These are phyloP conservation scores for Rousettus madagascariensis DNA, from an alignment of 2,797 vertebrate species.

Conservation along the genomic window DNA sequence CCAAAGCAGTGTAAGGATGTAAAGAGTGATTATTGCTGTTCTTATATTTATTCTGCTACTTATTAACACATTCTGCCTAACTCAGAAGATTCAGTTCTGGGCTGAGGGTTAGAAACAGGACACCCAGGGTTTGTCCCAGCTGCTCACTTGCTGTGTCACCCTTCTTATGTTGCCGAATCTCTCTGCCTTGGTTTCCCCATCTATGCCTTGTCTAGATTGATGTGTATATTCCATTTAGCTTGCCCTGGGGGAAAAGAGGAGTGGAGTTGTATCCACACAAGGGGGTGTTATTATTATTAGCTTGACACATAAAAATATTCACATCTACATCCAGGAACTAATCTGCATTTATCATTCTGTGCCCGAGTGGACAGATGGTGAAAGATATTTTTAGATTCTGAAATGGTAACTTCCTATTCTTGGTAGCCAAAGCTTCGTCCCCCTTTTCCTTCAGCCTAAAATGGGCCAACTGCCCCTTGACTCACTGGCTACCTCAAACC, in stretches of 20 bases:
- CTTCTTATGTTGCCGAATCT: slow-evolving; percentile 13
- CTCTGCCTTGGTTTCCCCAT: slow-evolving; percentile 64
- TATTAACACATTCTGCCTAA: slow-evolving; percentile 47
- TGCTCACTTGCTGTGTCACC: slow-evolving; percentile 72
- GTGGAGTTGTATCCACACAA: slow-evolving; percentile 26
- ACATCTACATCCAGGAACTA: slow-evolving; percentile 78
- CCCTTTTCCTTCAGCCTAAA: slow-evolving; percentile 71
- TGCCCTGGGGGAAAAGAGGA: not conserved
- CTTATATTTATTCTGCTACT: slow-evolving; percentile 60
- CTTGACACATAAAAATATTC: slow-evolving; percentile 75
- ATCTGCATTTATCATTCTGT: slow-evolving; percentile 79
- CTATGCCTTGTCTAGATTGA: slow-evolving; percentile 9
- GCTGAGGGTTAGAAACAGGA: slow-evolving; percentile 59
- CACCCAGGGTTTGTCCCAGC: slow-evolving; percentile 68
- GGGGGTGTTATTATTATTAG: slow-evolving; percentile 73
- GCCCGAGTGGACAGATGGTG: slow-evolving; percentile 78
- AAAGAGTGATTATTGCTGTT: slow-evolving; percentile 20
- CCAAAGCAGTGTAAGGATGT: slow-evolving; percentile 8
- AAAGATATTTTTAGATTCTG: slow-evolving; percentile 79
- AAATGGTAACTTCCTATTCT: slow-evolving; percentile 81
- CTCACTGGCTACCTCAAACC: slow-evolving; percentile 35
- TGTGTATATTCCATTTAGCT: slow-evolving; percentile 39
- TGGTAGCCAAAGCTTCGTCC: slow-evolving; percentile 71
- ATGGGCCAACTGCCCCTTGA: slow-evolving; percentile 67
- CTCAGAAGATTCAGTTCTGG: slow-evolving; percentile 50